Evolutionary conservation across 92 coral and sea anemone genomes (phyloP).

Genomic region (Phenganax stokvisi): DNA sequence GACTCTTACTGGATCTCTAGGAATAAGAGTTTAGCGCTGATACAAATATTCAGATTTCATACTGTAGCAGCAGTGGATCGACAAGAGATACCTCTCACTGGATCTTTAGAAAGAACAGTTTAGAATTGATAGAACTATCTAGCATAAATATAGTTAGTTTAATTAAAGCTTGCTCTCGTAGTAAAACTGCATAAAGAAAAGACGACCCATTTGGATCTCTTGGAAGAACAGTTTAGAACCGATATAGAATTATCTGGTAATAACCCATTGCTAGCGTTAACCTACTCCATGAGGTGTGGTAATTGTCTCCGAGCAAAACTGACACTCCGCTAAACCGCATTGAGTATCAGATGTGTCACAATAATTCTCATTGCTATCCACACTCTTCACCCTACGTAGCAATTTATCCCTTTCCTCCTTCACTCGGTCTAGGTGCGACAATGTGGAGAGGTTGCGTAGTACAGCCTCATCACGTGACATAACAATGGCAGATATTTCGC

Average conservation of each 20-base stretch:
- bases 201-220: no score
- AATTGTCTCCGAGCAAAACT: slow-evolving; percentile 64
- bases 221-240: no score
- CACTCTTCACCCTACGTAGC: slow-evolving; percentile 66
- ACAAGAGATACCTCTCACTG: no score
- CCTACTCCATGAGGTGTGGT: slow-evolving; percentile 60
- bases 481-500: slow-evolving; percentile 73
- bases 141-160: no score
- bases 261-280: not conserved
- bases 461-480: slow-evolving; percentile 92
- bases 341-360: slow-evolving; percentile 69
- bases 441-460: slow-evolving; percentile 87
- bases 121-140: no score
- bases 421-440: slow-evolving; percentile 74
- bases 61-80: no score
- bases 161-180: no score
- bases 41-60: no score
- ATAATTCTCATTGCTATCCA: slow-evolving; percentile 59
- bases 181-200: no score
- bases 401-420: slow-evolving; percentile 78
- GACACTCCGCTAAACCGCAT: slow-evolving; percentile 77
- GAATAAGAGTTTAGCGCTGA: no score
- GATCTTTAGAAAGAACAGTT: no score
- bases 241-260: not conserved
- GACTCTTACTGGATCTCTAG: no score